A percentile compares a stretch with the other conserved stretches of the same genome.
Conservation (phyloP, 1,140 invertebrate genomes). For the Coelopa frigida region DNA sequence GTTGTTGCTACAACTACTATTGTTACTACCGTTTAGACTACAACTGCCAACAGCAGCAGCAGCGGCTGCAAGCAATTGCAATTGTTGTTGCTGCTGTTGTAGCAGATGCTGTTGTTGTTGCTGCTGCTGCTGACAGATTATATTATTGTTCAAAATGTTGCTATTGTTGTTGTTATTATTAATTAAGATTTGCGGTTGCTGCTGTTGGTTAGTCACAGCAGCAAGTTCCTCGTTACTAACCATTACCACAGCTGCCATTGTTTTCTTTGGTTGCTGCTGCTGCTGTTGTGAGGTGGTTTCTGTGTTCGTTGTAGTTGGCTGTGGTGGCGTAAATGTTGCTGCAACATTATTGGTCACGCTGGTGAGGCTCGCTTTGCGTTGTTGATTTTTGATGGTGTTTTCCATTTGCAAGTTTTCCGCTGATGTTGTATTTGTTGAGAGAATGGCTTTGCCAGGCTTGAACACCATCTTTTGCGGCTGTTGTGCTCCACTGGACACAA, state of each 20-base stretch:
- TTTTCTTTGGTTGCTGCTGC: slow-evolving; percentile 33
- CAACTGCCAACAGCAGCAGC: slow-evolving; percentile 27
- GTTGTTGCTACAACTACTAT: slow-evolving; percentile 19
- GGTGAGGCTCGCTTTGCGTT: slow-evolving; percentile 30
- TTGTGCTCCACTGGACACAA: slow-evolving; percentile 35
- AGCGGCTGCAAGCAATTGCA: slow-evolving; percentile 34
- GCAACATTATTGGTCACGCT: slow-evolving; percentile 17
- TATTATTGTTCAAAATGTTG: slow-evolving; percentile 36
- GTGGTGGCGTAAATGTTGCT: slow-evolving; percentile 7
- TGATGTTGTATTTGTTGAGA: slow-evolving; percentile 18
- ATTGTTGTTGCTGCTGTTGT: slow-evolving; percentile 21
- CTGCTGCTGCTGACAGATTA: slow-evolving; percentile 26
- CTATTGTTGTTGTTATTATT: slow-evolving; percentile 24
- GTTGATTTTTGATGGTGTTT: slow-evolving; percentile 14
- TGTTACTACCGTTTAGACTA: slow-evolving; percentile 26
- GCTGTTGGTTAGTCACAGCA: slow-evolving; percentile 1
- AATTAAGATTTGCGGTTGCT: slow-evolving; percentile 27
- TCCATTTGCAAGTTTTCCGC: slow-evolving; percentile 13
- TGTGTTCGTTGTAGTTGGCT: slow-evolving; percentile 2
- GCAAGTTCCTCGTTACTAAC: slow-evolving; percentile 33
- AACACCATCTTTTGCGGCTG: slow-evolving; percentile 38
- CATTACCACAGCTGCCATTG: slow-evolving; percentile 42
- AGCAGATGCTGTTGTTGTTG: slow-evolving; percentile 3
- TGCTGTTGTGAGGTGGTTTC: background rate
- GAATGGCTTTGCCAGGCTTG: slow-evolving; percentile 34